These are phyloP conservation scores for Amiota mariae DNA, from an alignment of 2,888 invertebrate species.

Conservation along the genomic window DNA sequence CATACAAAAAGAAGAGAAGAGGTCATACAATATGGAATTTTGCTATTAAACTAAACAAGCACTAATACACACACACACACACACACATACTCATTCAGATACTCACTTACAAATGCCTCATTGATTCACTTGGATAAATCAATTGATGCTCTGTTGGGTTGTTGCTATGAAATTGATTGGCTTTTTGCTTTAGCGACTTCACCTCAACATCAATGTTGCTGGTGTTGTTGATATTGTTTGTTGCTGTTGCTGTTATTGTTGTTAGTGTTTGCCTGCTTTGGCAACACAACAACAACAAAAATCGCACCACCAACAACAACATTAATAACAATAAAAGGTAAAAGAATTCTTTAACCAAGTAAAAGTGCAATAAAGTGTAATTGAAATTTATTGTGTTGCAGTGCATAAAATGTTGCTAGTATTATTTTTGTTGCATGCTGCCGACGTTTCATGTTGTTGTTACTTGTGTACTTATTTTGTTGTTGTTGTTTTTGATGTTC, in stretches of 20 bases:
- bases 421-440: conserved; percentile 40
- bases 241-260: conserved; percentile 20
- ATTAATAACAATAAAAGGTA: conserved; percentile 33
- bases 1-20: conserved; percentile 13
- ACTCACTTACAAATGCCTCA: background rate
- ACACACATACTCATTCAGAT: conserved; percentile 1
- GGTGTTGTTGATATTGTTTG: conserved; percentile 2
- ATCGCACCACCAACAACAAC: conserved; percentile 42
- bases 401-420: conserved; percentile 53
- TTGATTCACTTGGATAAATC: conserved; percentile 19
- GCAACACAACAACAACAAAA: conserved; percentile 32
- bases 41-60: conserved; percentile 29
- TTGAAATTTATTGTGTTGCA: conserved; percentile 69
- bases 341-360: conserved; percentile 58
- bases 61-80: conserved; percentile 1
- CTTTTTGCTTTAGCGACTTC: conserved; percentile 26
- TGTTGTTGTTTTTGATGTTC: conserved; percentile 44
- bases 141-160: conserved; percentile 42
- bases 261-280: too few relatives aligned
- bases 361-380: conserved; percentile 69
- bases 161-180: conserved; percentile 39
- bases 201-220: background rate
- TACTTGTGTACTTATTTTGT: conserved; percentile 1
- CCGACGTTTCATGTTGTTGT: conserved; percentile 38
- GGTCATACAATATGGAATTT: conserved; percentile 27